Base-by-base conservation (phyloP, 2,797 vertebrate genomes). In the Coreius guichenoti region DNA sequence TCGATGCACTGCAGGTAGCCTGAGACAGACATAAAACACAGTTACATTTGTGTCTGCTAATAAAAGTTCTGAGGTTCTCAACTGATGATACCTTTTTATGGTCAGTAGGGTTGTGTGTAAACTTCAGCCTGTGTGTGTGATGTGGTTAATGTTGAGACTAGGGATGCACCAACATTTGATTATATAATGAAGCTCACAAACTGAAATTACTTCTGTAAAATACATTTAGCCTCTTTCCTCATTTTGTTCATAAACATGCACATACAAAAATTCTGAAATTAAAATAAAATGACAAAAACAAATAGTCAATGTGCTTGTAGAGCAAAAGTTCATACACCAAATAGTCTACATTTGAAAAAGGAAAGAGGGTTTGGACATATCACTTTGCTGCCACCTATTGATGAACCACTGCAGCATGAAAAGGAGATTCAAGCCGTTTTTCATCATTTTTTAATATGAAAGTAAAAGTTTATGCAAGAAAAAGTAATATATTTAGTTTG, bases 1-100 rank as follows among this genome's bases (percentile, higher is more conserved):
- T 97, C 96, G 2, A 93, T 91, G 88, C 97, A 98, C 93, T 97
- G 95, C 82, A 98, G 93, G 90, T 96, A 97, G 84, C 89, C 89
- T 90, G 39, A 39, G n/a, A 73, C 21, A 31, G 43, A 26, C 16
- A 83, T 21, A 1, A 43, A 54, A 76, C 1, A 29, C 9, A 1
- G 36, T n/a, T n/a, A 26, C 31, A 75, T 49, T 16, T 58, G 26
- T 23, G 33, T 19, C 11, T 65, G 4, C 1, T 45, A 33, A 47
- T 8, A 63, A 19, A 36, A 77, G 13, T 29, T 17, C 21, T 33
- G 13, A 36, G 61, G 43, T 49, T 47, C 26, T 63, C 3, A 8
- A 29, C 8, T 47, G 23, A 8, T 72, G 43, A n/a, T 8, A 45
- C 2, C 8, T 9, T 11, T 54, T 23, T 8, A 68, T 21, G 19